Evolutionary conservation across 2,888 invertebrate genomes (phyloP).

Genomic region (Stenotaenia linearis): DNA sequence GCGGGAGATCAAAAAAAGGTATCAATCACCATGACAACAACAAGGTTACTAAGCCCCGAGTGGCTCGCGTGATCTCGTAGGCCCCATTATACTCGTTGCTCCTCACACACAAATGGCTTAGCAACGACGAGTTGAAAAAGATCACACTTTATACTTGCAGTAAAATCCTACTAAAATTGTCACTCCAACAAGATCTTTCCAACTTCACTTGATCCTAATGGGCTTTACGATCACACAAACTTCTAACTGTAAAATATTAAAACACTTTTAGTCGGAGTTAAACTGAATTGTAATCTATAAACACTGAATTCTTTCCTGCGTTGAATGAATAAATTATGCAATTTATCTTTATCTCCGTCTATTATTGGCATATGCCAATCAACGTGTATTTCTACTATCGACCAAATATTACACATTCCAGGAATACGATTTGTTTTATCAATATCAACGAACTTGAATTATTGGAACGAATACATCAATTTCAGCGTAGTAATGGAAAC

Average conservation of each 20-base stretch:
- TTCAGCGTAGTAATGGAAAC: too few relatives aligned
- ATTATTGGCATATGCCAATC: too few relatives aligned
- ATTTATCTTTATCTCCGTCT: too few relatives aligned
- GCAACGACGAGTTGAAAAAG: not conserved
- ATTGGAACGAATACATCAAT: too few relatives aligned
- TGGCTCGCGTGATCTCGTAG: constrained; percentile 4
- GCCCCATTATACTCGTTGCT: not conserved
- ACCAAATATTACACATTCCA: too few relatives aligned
- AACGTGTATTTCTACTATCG: too few relatives aligned
- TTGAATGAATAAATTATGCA: too few relatives aligned
- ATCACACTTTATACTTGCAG: constrained; percentile 9
- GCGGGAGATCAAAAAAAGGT: constrained; percentile 9
- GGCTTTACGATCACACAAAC: not conserved
- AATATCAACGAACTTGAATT: too few relatives aligned
- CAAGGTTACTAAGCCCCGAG: not conserved
- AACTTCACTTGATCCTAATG: constrained; percentile 1
- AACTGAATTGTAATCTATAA: not conserved
- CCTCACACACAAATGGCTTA: not conserved
- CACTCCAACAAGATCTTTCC: not conserved
- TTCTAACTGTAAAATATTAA: not conserved
- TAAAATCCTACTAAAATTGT: constrained; percentile 4
- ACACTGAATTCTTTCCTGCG: too few relatives aligned
- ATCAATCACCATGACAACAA: constrained; percentile 9
- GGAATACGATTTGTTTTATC: too few relatives aligned
- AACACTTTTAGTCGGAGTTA: not conserved